Conservation (phyloP, 2,888 invertebrate species). For the Hecatera dysodea region DNA sequence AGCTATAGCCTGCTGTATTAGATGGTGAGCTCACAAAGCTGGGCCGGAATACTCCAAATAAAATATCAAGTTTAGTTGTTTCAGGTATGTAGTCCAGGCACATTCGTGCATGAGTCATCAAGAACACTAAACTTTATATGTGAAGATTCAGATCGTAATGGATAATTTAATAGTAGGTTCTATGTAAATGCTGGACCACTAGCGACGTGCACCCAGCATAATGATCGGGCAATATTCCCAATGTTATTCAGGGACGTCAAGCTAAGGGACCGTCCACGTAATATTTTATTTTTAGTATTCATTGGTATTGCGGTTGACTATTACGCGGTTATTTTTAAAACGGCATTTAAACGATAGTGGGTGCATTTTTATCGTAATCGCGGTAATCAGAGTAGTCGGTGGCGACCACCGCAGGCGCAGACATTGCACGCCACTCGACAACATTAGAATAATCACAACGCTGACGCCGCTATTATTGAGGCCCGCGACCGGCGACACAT, state of each 20-base stretch:
- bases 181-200: conserved; percentile 76
- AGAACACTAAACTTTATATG: conserved; percentile 65
- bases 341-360: conserved; percentile 78
- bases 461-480: conserved; percentile 66
- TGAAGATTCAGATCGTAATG: conserved; percentile 67
- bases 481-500: conserved; percentile 55
- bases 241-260: conserved; percentile 75
- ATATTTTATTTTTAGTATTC: conserved; percentile 80
- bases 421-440: conserved; percentile 70
- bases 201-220: conserved; percentile 68
- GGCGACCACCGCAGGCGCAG: conserved; percentile 76
- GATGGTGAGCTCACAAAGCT: conserved; percentile 27
- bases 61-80: conserved; percentile 52
- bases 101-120: conserved; percentile 51
- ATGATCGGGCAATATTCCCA: conserved; percentile 76
- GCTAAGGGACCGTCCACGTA: conserved; percentile 68
- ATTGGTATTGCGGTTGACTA: conserved; percentile 79
- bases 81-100: conserved; percentile 38
- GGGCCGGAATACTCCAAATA: conserved; percentile 52
- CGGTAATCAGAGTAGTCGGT: conserved; percentile 74
- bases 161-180: conserved; percentile 72
- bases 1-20: conserved; percentile 31
- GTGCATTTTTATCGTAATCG: conserved; percentile 82
- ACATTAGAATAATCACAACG: conserved; percentile 75
- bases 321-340: conserved; percentile 81